Evolutionary conservation across 2,113 vertebrate genomes (phyloP).

Genomic region (Gambusia holbrooki): DNA sequence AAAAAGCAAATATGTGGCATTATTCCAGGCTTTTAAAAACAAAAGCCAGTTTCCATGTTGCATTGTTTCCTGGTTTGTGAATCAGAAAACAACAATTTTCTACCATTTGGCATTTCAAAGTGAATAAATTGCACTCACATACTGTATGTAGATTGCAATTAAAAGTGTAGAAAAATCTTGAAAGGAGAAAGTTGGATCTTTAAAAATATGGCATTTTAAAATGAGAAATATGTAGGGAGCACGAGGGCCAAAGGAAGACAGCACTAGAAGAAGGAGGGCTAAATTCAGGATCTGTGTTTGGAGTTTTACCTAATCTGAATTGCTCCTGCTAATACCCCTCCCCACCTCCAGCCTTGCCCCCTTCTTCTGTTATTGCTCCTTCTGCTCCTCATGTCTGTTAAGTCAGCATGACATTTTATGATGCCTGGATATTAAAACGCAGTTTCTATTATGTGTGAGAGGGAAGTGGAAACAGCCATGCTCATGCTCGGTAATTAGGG

Average conservation of each 20-base stretch:
- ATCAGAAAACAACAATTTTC: too few species aligned
- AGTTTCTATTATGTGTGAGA: conserved; percentile 79
- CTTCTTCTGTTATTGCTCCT: conserved; percentile 74
- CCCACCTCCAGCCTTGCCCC: conserved; percentile 15
- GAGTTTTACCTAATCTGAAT: conserved; percentile 23
- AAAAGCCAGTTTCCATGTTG: not conserved
- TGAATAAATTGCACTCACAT: too few species aligned
- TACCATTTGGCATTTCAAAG: too few species aligned
- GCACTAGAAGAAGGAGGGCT: conserved; percentile 13
- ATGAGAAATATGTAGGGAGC: not conserved
- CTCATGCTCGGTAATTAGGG: conserved; percentile 79
- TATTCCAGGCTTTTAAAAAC: not conserved
- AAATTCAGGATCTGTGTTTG: conserved; percentile 27
- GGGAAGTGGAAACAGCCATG: conserved; percentile 75
- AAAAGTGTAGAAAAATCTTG: not conserved
- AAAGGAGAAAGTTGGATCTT: not conserved
- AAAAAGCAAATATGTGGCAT: not conserved
- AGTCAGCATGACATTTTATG: conserved; percentile 83
- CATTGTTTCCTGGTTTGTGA: not conserved
- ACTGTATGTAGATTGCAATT: not conserved
- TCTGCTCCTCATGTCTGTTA: conserved; percentile 78
- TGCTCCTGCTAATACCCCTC: conserved; percentile 1
- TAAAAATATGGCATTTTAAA: not conserved
- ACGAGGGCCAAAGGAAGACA: conserved; percentile 18
- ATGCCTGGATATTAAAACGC: conserved; percentile 81